phyloP scores from a whole-genome alignment of 1,140 invertebrate genomes.

The Listronotus bonariensis region DNA sequence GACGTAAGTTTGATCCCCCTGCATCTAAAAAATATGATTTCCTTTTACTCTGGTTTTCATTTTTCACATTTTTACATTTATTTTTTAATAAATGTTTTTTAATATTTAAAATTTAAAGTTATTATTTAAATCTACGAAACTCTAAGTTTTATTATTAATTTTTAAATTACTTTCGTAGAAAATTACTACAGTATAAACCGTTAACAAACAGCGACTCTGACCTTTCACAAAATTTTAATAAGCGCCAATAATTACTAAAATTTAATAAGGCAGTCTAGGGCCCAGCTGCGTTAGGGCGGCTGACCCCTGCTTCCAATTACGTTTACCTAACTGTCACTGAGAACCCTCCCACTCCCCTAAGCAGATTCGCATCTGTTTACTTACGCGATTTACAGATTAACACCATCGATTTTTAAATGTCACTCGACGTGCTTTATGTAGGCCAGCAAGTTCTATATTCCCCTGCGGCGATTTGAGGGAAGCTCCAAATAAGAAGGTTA shows the following conservation, averaged over 20 bases:
- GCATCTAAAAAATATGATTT: no score
- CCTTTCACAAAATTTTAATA: conserved; percentile 11
- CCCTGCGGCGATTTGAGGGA: conserved; percentile 2
- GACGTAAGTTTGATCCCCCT: no score
- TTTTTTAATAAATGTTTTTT: no score
- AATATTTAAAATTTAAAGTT: no score
- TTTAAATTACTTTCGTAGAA: no score
- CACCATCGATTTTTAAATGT: conserved; percentile 39
- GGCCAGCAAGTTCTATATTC: conserved; percentile 21
- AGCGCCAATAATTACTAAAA: conserved; percentile 25
- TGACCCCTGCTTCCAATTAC: conserved; percentile 34
- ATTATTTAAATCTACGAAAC: no score
- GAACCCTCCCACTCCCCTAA: conserved; percentile 6
- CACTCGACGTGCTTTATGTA: conserved; percentile 30
- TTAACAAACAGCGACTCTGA: no score
- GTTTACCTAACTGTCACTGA: conserved; percentile 35
- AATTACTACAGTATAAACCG: no score
- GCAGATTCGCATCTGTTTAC: conserved; percentile 34
- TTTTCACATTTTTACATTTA: no score
- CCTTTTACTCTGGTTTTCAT: no score
- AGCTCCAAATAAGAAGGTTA: conserved; percentile 2
- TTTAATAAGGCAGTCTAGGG: conserved; percentile 29
- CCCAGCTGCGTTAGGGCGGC: conserved; percentile 27
- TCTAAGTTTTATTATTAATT: no score
- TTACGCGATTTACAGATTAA: conserved; percentile 37